These are phyloP conservation scores for Apis dorsata DNA, from an alignment of 1,140 invertebrate species.

Conservation along the genomic window DNA sequence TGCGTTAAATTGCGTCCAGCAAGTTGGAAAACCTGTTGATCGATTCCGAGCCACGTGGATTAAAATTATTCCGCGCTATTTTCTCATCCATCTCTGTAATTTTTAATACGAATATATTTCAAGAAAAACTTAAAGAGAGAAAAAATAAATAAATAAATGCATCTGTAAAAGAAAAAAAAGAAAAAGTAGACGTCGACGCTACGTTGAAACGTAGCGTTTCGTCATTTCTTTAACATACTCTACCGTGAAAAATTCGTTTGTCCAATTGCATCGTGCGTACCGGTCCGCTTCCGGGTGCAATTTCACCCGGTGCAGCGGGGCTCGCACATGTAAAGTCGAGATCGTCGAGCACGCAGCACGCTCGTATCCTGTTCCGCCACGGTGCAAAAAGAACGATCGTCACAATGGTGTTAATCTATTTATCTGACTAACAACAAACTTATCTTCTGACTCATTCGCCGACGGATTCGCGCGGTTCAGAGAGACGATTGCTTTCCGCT, in stretches of 20 bases:
- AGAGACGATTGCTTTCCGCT: constrained; percentile 25
- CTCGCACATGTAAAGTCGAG: constrained; percentile 8
- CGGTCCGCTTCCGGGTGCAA: neutral
- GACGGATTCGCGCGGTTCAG: constrained; percentile 56
- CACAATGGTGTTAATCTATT: constrained; percentile 77
- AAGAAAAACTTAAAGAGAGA: no score
- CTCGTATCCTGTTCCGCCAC: constrained; percentile 61
- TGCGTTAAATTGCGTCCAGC: neutral
- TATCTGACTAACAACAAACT: constrained; percentile 76
- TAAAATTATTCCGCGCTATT: neutral
- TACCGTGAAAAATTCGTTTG: constrained; percentile 36
- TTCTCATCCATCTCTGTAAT: neutral
- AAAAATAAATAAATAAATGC: no score
- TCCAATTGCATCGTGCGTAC: neutral
- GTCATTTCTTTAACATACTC: constrained; percentile 1
- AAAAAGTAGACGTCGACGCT: no score
- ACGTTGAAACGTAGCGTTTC: no score
- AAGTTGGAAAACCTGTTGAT: constrained; percentile 38
- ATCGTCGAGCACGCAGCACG: constrained; percentile 11
- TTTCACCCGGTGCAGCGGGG: neutral
- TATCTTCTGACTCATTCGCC: constrained; percentile 73
- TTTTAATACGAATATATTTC: no score
- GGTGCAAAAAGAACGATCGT: constrained; percentile 59
- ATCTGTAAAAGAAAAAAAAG: no score
- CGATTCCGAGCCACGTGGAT: constrained; percentile 8